A percentile compares a stretch with the other conserved stretches of the same genome.
Evolutionary conservation across 2,113 vertebrate species (phyloP).

Genomic region (Echinops telfairi): DNA sequence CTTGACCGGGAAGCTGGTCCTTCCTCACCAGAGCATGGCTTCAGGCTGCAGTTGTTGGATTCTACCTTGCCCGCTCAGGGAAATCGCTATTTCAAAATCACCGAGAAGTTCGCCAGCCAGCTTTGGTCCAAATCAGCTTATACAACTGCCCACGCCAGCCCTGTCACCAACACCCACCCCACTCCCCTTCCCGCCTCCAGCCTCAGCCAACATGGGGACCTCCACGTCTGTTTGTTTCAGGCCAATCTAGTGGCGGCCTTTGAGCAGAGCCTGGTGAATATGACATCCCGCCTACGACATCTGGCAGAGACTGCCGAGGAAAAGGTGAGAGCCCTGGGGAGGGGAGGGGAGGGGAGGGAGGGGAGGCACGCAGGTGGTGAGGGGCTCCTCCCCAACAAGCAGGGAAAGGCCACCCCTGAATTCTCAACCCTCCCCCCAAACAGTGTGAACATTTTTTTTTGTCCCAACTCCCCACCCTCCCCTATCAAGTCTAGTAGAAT

Average conservation of each 20-base stretch:
- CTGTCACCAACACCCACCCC: too few relatives aligned
- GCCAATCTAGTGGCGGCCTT: conserved; percentile 97
- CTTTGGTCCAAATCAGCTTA: not conserved
- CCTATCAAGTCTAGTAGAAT: not conserved
- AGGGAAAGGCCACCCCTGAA: not conserved
- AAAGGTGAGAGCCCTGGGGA: conserved; percentile 89
- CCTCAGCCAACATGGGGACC: not conserved
- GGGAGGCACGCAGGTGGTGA: rapidly evolving
- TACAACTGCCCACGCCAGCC: rapidly evolving
- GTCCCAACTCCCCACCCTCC: rapidly evolving
- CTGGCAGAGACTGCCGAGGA: conserved; percentile 94
- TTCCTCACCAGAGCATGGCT: not conserved
- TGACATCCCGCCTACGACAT: conserved; percentile 95
- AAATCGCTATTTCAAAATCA: not conserved
- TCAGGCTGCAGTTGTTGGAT: not conserved
- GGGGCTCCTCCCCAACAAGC: not conserved
- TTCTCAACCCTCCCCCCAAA: not conserved
- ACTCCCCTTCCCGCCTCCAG: not conserved
- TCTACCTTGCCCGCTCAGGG: not conserved
- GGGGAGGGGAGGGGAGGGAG: too few relatives aligned
- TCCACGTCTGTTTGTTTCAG: conserved; percentile 81
- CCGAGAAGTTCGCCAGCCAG: not conserved
- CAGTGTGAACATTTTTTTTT: rapidly evolving
- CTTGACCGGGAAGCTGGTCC: not conserved
- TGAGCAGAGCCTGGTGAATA: conserved; percentile 95